Conservation (phyloP, 2,113 vertebrate species). For the Lagopus leucura region DNA sequence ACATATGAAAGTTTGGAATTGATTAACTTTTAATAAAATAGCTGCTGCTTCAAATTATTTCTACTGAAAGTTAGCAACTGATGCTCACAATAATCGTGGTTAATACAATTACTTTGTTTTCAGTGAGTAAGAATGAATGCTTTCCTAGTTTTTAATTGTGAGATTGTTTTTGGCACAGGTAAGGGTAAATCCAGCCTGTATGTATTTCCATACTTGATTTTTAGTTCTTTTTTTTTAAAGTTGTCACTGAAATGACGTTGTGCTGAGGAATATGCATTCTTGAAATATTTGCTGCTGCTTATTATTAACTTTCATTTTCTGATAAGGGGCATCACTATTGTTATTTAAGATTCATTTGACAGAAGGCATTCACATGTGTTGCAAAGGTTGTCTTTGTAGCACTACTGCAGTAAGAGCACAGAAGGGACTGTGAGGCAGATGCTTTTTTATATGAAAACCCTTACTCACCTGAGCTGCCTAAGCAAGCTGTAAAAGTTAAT, state of each 20-base stretch:
- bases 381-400: neutral
- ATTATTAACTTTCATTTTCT: slow-evolving; percentile 35
- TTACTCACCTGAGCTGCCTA: neutral
- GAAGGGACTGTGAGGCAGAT: slow-evolving; percentile 13
- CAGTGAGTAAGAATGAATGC: neutral
- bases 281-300: neutral
- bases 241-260: neutral
- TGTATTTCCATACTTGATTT: neutral
- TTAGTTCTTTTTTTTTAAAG: neutral
- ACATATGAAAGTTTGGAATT: slow-evolving; percentile 61
- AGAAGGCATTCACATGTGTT: slow-evolving; percentile 11
- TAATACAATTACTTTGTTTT: neutral
- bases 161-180: neutral
- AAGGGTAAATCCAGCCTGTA: neutral
- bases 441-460: neutral
- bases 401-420: neutral
- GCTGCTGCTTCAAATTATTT: slow-evolving; percentile 35
- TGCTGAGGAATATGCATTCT: neutral
- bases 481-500: neutral
- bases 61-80: neutral
- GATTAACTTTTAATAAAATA: slow-evolving; percentile 59
- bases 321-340: neutral
- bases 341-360: slow-evolving; percentile 29
- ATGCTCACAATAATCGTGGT: neutral
- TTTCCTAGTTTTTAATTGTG: neutral